phyloP scores from a whole-genome alignment of 2,113 vertebrate genomes.

The Haemorhous mexicanus region DNA sequence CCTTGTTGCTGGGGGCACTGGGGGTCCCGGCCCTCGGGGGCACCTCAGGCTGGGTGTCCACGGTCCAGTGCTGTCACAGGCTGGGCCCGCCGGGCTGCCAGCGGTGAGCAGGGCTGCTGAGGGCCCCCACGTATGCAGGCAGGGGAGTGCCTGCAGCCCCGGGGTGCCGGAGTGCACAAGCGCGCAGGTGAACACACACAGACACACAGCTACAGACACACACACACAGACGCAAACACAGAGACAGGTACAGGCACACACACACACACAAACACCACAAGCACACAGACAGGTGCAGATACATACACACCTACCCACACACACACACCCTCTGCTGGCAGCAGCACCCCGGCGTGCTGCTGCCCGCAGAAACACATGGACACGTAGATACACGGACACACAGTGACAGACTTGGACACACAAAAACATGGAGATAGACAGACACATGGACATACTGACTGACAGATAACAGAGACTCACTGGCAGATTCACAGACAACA shows the following conservation, averaged over 20 bases:
- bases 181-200: accelerated
- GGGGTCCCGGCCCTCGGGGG: accelerated
- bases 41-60: neutral
- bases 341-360: accelerated
- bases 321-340: neutral
- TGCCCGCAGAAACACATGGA: neutral
- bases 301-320: neutral
- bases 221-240: neutral
- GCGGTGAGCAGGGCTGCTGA: accelerated
- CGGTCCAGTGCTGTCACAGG: neutral
- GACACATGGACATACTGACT: neutral
- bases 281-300: neutral
- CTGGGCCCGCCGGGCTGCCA: too few species aligned
- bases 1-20: neutral
- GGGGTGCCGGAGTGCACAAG: accelerated
- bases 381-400: neutral
- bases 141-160: accelerated
- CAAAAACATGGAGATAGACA: neutral
- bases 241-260: neutral
- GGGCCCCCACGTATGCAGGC: neutral
- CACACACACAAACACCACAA: too few species aligned
- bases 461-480: neutral
- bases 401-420: neutral
- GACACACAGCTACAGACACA: neutral
- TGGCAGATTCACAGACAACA: neutral